These are phyloP conservation scores for Zygogramma bicolorata DNA, from an alignment of 2,888 invertebrate species.

Conservation along the genomic window DNA sequence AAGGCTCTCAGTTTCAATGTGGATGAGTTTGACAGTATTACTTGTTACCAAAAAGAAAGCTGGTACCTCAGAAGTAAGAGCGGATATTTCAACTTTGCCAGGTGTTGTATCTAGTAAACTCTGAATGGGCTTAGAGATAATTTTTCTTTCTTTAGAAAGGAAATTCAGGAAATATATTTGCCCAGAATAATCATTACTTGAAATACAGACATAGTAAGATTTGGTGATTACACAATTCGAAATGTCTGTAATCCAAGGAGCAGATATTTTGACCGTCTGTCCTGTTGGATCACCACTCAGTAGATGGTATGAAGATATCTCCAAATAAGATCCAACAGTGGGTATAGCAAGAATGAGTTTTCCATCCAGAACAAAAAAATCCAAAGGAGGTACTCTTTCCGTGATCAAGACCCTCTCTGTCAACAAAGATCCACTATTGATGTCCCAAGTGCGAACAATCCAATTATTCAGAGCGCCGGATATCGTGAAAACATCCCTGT, in stretches of 20 bases:
- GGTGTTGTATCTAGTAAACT: conserved; percentile 40
- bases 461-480: conserved; percentile 75
- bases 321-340: conserved; percentile 73
- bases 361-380: conserved; percentile 69
- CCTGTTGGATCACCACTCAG: conserved; percentile 72
- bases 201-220: conserved; percentile 76
- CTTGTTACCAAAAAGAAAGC: conserved; percentile 51
- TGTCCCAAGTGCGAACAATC: conserved; percentile 84
- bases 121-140: conserved; percentile 45
- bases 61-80: conserved; percentile 52
- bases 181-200: conserved; percentile 63
- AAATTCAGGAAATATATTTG: conserved; percentile 75
- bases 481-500: conserved; percentile 79
- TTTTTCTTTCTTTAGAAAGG: conserved; percentile 38
- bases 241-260: conserved; percentile 71
- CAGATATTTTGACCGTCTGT: conserved; percentile 70
- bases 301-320: conserved; percentile 74
- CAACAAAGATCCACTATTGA: conserved; percentile 77
- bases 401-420: conserved; percentile 79
- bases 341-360: conserved; percentile 74
- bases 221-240: conserved; percentile 72
- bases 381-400: conserved; percentile 62
- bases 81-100: conserved; percentile 38
- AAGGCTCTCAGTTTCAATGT: conserved; percentile 46
- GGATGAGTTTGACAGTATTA: conserved; percentile 52